Evolutionary conservation across 2,113 vertebrate genomes (phyloP).

Genomic region (Oncorhynchus kisutch): DNA sequence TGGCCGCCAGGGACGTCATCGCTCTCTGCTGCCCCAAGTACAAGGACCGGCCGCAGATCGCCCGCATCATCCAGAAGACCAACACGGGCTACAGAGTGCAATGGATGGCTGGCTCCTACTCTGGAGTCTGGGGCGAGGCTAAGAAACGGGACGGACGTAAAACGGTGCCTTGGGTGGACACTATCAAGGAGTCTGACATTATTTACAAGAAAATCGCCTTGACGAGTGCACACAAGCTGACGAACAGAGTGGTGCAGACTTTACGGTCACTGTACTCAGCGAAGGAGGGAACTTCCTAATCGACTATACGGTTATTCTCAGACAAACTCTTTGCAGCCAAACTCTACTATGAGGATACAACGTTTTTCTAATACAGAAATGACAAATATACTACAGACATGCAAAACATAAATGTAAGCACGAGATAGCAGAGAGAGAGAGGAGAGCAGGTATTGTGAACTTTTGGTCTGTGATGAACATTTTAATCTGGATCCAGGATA

Average conservation of each 20-base stretch:
- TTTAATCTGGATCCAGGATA: conserved; percentile 72
- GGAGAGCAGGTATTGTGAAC: conserved; percentile 64
- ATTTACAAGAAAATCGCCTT: conserved; percentile 99
- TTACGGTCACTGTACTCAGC: conserved; percentile 98
- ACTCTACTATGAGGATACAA: conserved; percentile 72
- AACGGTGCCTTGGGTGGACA: conserved; percentile 99
- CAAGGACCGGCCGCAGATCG: conserved; percentile 98
- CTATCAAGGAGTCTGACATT: conserved; percentile 99
- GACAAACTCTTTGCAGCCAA: conserved; percentile 67
- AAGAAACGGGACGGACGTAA: conserved; percentile 98
- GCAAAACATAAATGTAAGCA: conserved; percentile 69
- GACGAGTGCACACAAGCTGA: conserved; percentile 99
- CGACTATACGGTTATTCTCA: conserved; percentile 71
- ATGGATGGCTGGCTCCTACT: conserved; percentile 99
- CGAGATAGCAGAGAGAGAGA: conserved; percentile 17
- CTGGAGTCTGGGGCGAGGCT: conserved; percentile 97
- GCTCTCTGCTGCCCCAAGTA: conserved; percentile 99
- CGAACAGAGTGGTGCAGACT: conserved; percentile 98
- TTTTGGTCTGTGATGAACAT: conserved; percentile 75
- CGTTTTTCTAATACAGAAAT: conserved; percentile 36
- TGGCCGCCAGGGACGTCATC: conserved; percentile 97
- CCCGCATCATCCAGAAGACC: conserved; percentile 96
- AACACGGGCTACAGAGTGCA: conserved; percentile 94
- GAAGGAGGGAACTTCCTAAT: conserved; percentile 88
- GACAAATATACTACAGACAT: conserved; percentile 57